These are phyloP conservation scores for Misgurnus mizolepis DNA, from an alignment of 2,113 vertebrate genomes.

Conservation along the genomic window DNA sequence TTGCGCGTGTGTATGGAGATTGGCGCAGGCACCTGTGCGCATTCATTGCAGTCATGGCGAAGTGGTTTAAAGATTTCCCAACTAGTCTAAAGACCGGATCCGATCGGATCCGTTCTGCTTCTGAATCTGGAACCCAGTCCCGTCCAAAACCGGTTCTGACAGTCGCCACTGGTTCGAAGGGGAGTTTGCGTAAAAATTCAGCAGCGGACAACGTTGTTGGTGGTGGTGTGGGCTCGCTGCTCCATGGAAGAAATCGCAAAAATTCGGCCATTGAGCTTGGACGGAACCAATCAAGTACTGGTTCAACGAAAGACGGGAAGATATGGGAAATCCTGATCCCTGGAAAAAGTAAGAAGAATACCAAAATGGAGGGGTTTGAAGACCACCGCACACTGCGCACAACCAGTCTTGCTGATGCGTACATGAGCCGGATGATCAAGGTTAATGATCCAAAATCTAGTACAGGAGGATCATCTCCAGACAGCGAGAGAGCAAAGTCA, in stretches of 20 bases:
- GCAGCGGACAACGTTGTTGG: slow-evolving; percentile 41
- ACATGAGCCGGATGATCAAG: slow-evolving; percentile 94
- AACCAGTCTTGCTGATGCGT: slow-evolving; percentile 79
- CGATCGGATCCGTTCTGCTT: slow-evolving; percentile 79
- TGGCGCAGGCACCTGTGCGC: slow-evolving; percentile 27
- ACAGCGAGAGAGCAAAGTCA: slow-evolving; percentile 75
- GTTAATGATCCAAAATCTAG: slow-evolving; percentile 82
- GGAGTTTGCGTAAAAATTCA: slow-evolving; percentile 76
- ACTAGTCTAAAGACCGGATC: slow-evolving; percentile 86
- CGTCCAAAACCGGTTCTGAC: slow-evolving; percentile 74
- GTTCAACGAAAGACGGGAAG: slow-evolving; percentile 68
- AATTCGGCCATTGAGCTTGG: slow-evolving; percentile 84
- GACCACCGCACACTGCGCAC: slow-evolving; percentile 73
- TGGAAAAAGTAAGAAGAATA: slow-evolving; percentile 87
- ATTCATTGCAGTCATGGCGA: slow-evolving; percentile 78
- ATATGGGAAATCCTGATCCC: slow-evolving; percentile 82
- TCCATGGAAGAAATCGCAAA: slow-evolving; percentile 83
- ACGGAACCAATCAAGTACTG: slow-evolving; percentile 65
- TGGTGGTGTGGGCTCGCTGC: slow-evolving; percentile 65
- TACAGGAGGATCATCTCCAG: slow-evolving; percentile 65
- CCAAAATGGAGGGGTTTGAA: slow-evolving; percentile 74
- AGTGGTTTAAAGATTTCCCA: slow-evolving; percentile 94
- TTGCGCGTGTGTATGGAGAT: slow-evolving; percentile 49
- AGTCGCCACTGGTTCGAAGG: slow-evolving; percentile 70
- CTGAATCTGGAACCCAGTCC: slow-evolving; percentile 75